Conservation (phyloP, 1,140 invertebrate genomes). For the Coptotermes formosanus region DNA sequence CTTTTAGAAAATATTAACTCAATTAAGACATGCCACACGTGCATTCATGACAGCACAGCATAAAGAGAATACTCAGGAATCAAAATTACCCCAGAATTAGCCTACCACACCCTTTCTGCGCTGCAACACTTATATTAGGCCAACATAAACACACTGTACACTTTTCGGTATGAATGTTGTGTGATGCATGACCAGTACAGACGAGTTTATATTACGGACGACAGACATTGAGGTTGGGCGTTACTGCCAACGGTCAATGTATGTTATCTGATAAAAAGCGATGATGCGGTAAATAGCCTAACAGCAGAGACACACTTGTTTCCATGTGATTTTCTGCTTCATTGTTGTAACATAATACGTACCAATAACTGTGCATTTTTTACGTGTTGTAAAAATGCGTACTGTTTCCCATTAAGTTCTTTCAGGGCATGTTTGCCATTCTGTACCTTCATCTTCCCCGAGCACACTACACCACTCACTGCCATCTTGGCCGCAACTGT, state of each 20-base stretch:
- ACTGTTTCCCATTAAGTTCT: neutral
- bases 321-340: neutral
- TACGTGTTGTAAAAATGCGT: neutral
- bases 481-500: slow-evolving; percentile 19
- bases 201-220: no score
- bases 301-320: neutral
- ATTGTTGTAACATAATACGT: neutral
- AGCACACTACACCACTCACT: neutral
- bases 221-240: no score
- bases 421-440: neutral
- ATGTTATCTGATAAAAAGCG: neutral
- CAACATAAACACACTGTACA: no score
- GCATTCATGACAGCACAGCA: no score
- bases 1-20: no score
- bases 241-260: neutral
- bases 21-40: no score
- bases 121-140: no score
- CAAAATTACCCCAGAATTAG: no score
- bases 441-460: neutral
- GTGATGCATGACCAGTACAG: no score
- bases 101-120: neutral
- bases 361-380: neutral
- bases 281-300: neutral
- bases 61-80: no score
- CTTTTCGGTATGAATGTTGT: no score